Percentiles rank a stretch among this genome's conserved stretches.
These are phyloP conservation scores for Holothuria glaberrima DNA, from an alignment of 35 echinoderm and acorn worm species.

Conservation along the genomic window DNA sequence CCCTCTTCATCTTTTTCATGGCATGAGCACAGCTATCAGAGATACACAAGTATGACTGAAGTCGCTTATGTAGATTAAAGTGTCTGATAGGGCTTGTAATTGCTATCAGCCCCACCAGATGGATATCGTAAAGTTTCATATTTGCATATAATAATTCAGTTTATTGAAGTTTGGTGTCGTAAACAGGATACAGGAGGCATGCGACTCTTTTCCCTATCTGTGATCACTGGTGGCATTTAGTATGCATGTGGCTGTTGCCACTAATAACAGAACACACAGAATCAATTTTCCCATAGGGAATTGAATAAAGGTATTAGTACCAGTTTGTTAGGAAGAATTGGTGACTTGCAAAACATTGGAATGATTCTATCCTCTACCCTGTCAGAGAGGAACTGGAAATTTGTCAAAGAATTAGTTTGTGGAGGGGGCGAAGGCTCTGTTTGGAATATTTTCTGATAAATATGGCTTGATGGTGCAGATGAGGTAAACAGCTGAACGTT, in stretches of 20 bases:
- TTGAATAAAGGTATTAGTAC: not conserved
- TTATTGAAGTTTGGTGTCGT: conserved; percentile 26
- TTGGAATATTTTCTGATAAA: conserved; percentile 7
- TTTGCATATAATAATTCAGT: conserved; percentile 47
- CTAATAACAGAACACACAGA: conserved; percentile 12
- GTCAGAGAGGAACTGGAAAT: not conserved
- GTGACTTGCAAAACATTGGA: not conserved
- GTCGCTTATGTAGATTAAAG: no score
- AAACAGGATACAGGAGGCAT: conserved; percentile 10
- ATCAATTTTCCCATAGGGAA: not conserved
- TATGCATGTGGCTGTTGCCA: conserved; percentile 15
- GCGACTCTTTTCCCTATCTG: not conserved
- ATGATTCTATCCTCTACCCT: not conserved
- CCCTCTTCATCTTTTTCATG: no score
- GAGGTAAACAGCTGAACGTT: not conserved
- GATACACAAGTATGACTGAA: no score
- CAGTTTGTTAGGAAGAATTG: not conserved
- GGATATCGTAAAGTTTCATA: conserved; percentile 44
- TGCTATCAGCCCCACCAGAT: conserved; percentile 8
- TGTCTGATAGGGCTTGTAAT: not conserved
- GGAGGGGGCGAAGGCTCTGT: not conserved
- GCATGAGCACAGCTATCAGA: no score
- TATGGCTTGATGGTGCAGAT: not conserved
- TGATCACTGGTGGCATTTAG: conserved; percentile 10
- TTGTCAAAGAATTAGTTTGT: conserved; percentile 41